Conservation (phyloP, 2,797 vertebrate genomes). For the Hippocampus kuda region DNA sequence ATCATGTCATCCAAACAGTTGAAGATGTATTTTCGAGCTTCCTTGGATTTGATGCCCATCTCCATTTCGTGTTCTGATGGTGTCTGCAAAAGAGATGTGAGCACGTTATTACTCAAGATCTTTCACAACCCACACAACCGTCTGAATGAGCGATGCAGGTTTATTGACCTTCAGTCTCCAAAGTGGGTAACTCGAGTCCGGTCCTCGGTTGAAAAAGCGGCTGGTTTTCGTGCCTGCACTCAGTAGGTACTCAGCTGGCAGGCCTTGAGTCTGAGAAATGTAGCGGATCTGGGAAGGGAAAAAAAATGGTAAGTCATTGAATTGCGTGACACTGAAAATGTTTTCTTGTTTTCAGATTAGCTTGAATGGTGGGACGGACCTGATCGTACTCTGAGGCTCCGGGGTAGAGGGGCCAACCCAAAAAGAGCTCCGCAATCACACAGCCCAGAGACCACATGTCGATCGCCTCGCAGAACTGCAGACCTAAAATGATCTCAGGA, state of each 20-base stretch:
- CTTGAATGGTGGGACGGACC: constrained; percentile 62
- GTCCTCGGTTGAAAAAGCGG: constrained; percentile 90
- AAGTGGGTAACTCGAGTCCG: constrained; percentile 84
- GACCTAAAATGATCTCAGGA: constrained; percentile 95
- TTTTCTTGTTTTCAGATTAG: background rate
- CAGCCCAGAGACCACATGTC: constrained; percentile 99
- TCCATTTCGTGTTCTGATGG: constrained; percentile 94
- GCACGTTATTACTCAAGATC: background rate
- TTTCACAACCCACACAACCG: background rate
- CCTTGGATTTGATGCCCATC: constrained; percentile 97
- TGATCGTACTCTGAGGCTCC: constrained; percentile 97
- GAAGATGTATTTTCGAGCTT: constrained; percentile 98
- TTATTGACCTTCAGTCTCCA: constrained; percentile 89
- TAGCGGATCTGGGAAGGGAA: constrained; percentile 82
- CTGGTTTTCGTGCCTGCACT: constrained; percentile 93
- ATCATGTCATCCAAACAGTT: constrained; percentile 99
- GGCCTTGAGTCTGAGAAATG: constrained; percentile 98
- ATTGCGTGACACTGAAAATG: background rate
- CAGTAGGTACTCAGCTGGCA: constrained; percentile 92
- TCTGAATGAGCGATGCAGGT: background rate
- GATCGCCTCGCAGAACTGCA: constrained; percentile 96
- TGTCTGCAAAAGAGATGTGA: constrained; percentile 64
- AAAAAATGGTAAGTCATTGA: background rate
- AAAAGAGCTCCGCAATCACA: constrained; percentile 95
- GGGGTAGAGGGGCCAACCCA: constrained; percentile 96